Conservation (phyloP, 2,113 vertebrate species). For the Hiodon tergisus region DNA sequence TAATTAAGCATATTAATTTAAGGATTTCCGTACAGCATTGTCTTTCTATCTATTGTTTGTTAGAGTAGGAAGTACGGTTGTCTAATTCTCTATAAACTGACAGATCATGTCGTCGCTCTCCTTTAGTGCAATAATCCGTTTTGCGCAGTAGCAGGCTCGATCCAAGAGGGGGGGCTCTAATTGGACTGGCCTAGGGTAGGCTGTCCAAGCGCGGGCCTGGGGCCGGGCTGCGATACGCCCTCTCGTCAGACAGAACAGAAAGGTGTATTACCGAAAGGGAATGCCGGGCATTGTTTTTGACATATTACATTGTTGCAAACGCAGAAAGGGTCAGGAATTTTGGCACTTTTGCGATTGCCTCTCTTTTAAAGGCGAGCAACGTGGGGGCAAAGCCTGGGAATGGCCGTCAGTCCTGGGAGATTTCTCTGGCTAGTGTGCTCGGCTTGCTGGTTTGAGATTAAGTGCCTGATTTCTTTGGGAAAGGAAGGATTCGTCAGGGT, state of each 20-base stretch:
- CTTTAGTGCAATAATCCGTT: constrained; percentile 91
- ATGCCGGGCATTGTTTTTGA: not conserved
- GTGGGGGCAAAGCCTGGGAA: not conserved
- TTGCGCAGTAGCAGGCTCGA: constrained; percentile 60
- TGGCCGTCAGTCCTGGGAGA: not conserved
- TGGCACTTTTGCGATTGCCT: constrained; percentile 1
- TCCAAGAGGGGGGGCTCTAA: constrained; percentile 34
- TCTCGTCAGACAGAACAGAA: constrained; percentile 25
- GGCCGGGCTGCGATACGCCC: too few relatives aligned
- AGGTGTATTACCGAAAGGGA: constrained; percentile 10
- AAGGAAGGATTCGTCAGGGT: constrained; percentile 4
- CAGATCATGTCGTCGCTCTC: constrained; percentile 66
- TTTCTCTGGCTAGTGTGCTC: not conserved
- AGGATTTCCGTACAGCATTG: constrained; percentile 37
- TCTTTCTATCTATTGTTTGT: constrained; percentile 49
- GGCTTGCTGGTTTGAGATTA: constrained; percentile 9
- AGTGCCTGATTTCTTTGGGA: constrained; percentile 22
- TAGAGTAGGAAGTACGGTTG: constrained; percentile 29
- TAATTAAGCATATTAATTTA: constrained; percentile 67
- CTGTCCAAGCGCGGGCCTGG: too few relatives aligned
- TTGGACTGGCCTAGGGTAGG: constrained; percentile 3
- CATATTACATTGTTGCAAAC: not conserved
- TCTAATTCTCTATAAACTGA: constrained; percentile 42
- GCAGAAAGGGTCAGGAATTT: not conserved
- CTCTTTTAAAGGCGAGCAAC: not conserved